Conservation (phyloP, 2,797 vertebrate species). For the Tachyglossus aculeatus region DNA sequence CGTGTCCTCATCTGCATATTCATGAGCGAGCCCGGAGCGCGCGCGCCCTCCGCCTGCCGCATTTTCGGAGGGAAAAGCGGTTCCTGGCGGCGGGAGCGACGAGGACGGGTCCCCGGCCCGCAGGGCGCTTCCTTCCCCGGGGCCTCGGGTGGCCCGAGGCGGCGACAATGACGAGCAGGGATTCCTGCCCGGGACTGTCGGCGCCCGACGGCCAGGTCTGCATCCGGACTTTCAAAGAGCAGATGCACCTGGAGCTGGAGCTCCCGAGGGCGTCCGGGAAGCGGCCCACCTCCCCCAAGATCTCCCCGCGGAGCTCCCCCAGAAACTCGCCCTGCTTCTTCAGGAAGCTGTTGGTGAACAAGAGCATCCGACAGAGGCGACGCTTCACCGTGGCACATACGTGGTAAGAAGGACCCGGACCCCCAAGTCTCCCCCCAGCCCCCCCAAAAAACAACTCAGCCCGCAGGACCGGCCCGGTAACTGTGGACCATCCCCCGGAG, state of each 20-base stretch:
- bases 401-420: constrained; percentile 88
- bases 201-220: constrained; percentile 86
- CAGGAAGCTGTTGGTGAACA: constrained; percentile 96
- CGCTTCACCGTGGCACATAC: constrained; percentile 98
- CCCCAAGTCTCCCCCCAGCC: neutral
- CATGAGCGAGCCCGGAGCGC: too few relatives aligned
- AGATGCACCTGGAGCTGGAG: constrained; percentile 97
- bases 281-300: constrained; percentile 91
- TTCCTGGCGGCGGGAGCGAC: too few relatives aligned
- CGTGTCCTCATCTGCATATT: too few relatives aligned
- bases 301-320: constrained; percentile 94
- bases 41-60: constrained; percentile 17
- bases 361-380: constrained; percentile 94
- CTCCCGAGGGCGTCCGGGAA: constrained; percentile 84
- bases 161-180: constrained; percentile 87
- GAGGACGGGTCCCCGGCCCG: too few relatives aligned
- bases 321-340: constrained; percentile 89
- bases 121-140: too few relatives aligned
- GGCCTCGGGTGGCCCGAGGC: too few relatives aligned
- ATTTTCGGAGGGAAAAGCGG: too few relatives aligned
- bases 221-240: constrained; percentile 97
- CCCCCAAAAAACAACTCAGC: too few relatives aligned
- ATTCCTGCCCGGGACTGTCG: constrained; percentile 79
- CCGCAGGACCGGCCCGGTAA: too few relatives aligned
- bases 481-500: too few relatives aligned